phyloP scores from a whole-genome alignment of 1,140 invertebrate genomes.

The Heliothis subflexa region DNA sequence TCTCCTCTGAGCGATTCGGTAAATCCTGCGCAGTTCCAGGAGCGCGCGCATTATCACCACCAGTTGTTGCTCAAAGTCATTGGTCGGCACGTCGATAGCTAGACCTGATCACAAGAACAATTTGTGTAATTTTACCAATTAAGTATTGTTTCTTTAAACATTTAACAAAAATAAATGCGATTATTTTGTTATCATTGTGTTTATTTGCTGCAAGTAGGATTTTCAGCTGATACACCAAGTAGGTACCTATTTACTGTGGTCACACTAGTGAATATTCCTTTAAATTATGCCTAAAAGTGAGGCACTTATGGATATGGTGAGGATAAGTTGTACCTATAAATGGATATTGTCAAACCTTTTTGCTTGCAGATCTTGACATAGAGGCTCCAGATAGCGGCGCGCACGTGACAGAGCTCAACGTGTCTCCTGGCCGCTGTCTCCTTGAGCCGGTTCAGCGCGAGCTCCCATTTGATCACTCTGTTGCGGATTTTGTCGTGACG shows the following conservation, averaged over 20 bases:
- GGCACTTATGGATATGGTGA: too few relatives aligned
- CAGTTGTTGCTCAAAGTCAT: conserved; percentile 81
- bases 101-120: conserved; percentile 57
- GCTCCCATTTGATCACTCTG: conserved; percentile 82
- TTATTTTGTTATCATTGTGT: too few relatives aligned
- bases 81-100: conserved; percentile 58
- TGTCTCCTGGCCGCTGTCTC: conserved; percentile 77
- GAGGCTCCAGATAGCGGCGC: conserved; percentile 77
- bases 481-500: conserved; percentile 79
- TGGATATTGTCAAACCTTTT: conserved; percentile 55
- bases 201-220: too few relatives aligned
- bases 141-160: too few relatives aligned
- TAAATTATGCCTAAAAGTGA: too few relatives aligned
- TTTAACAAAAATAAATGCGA: too few relatives aligned
- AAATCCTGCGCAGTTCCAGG: conserved; percentile 76
- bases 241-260: too few relatives aligned
- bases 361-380: conserved; percentile 82
- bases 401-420: conserved; percentile 79
- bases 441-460: conserved; percentile 78
- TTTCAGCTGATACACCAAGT: too few relatives aligned
- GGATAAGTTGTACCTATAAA: too few relatives aligned
- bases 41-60: conserved; percentile 82
- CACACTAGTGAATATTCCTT: too few relatives aligned
- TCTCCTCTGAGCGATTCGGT: conserved; percentile 71
- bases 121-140: too few relatives aligned